Percentiles rank a stretch among this genome's conserved stretches.
These are phyloP conservation scores for Heliconius hortense DNA, from an alignment of 2,888 invertebrate species.

Conservation along the genomic window DNA sequence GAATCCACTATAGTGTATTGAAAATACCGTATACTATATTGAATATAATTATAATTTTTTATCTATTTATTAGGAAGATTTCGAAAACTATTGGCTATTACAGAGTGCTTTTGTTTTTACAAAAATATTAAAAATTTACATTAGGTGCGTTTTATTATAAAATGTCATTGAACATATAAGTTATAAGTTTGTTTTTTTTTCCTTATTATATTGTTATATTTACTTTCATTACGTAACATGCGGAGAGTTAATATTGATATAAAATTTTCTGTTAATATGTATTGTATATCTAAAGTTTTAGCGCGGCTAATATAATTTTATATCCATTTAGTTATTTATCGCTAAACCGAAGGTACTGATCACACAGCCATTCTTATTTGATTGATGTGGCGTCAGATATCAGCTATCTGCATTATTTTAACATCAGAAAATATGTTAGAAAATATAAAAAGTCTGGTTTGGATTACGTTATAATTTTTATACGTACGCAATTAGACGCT, in stretches of 20 bases:
- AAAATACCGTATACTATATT: not conserved
- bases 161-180: not conserved
- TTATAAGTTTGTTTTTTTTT: not conserved
- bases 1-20: not conserved
- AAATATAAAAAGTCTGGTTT: not conserved
- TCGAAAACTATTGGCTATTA: no score
- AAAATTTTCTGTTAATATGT: not conserved
- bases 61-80: no score
- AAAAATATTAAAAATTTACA: no score
- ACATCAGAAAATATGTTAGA: no score
- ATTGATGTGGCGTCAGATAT: constrained; percentile 2
- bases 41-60: no score
- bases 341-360: not conserved
- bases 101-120: no score
- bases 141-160: not conserved
- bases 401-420: not conserved
- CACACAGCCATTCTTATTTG: not conserved
- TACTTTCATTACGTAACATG: not conserved
- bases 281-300: no score
- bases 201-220: not conserved
- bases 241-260: not conserved
- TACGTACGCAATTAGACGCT: not conserved
- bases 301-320: not conserved
- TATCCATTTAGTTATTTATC: not conserved
- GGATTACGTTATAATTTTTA: not conserved